Evolutionary conservation across 2,113 vertebrate genomes (phyloP).

Genomic region (Megatriorchis doriae): DNA sequence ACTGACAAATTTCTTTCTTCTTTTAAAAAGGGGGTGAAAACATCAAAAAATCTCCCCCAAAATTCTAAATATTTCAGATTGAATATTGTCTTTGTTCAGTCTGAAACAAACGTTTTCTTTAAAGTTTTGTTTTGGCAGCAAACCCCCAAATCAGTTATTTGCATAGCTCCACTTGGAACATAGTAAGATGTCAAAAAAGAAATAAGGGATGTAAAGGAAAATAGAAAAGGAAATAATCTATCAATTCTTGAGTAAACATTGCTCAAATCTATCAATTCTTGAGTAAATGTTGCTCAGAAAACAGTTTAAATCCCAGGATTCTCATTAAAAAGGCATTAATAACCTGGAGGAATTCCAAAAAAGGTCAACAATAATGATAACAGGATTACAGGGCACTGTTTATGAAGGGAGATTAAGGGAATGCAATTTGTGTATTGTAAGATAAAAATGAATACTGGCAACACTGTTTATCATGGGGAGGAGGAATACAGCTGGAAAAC

Average conservation of each 20-base stretch:
- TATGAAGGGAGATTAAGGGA: conserved; percentile 30
- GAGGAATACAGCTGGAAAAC: neutral
- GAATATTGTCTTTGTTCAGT: neutral
- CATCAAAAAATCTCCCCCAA: neutral
- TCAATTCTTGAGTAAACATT: conserved; percentile 21
- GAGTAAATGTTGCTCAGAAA: conserved; percentile 28
- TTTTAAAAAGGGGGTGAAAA: neutral
- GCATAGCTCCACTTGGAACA: neutral
- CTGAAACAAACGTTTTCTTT: neutral
- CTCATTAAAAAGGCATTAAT: conserved; percentile 52
- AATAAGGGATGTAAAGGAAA: neutral
- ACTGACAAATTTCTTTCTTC: neutral
- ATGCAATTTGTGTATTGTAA: conserved; percentile 33
- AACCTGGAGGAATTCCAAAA: conserved; percentile 43
- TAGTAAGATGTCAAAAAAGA: neutral
- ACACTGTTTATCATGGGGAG: neutral
- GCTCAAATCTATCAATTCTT: conserved; percentile 10
- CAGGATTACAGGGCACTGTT: conserved; percentile 23
- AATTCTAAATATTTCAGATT: neutral
- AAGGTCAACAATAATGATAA: conserved; percentile 37
- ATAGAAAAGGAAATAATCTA: conserved; percentile 23
- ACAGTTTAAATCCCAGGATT: conserved; percentile 29
- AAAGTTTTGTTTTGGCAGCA: neutral
- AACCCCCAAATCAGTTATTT: neutral
- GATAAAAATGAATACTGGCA: conserved; percentile 13